Evolutionary conservation across 2,113 vertebrate genomes (phyloP), one percentile per base, ranked within the genome.

Genomic region (Tyto alba): DNA sequence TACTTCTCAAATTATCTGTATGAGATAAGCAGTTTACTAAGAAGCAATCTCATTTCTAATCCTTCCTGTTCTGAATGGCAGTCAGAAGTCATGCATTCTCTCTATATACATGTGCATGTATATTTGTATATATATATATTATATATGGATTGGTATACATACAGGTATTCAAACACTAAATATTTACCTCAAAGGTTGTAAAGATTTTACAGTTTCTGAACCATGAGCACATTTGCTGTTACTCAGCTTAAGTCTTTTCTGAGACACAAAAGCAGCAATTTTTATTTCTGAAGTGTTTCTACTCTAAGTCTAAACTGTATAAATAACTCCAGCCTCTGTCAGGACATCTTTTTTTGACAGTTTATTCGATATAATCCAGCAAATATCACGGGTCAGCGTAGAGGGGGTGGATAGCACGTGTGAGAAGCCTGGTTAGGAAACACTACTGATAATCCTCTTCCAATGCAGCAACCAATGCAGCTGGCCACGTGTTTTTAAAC

Each of bases 381-480:
- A 67, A 45, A 67, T 47, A 41, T 10, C 64, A 67, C 21, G 23
- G 21, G 20, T 15, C 21, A 23, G 36, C 19, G 12, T 23, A 25
- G 12, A 34, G 52, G 56, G 12, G 14, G 21, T 26, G 41, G 34
- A 40, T 20, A 38, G 26, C 16, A 68, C 34, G 10, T 16, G 16
- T 32, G 41, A 40, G 30, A 50, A 71, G 14, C 43, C 36, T 1
- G 3, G n/a, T 82, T 50, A 59, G n/a, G 66, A 50, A 50, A 29
- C 0, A 0, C 18, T 60, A 29, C 36, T 71, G 66, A n/a, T n/a
- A n/a, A n/a, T n/a, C 41, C 17, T 69, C 23, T 59, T 41, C 66
- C 15, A n/a, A 0, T 1, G 9, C 53, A 69, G 66, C 0, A 6
- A 34, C 43, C 0, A 2, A 48, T 21, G 17, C 9, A 55, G 38